These are phyloP conservation scores for Amphipyra berbera DNA, from an alignment of 2,888 invertebrate genomes.

Conservation along the genomic window DNA sequence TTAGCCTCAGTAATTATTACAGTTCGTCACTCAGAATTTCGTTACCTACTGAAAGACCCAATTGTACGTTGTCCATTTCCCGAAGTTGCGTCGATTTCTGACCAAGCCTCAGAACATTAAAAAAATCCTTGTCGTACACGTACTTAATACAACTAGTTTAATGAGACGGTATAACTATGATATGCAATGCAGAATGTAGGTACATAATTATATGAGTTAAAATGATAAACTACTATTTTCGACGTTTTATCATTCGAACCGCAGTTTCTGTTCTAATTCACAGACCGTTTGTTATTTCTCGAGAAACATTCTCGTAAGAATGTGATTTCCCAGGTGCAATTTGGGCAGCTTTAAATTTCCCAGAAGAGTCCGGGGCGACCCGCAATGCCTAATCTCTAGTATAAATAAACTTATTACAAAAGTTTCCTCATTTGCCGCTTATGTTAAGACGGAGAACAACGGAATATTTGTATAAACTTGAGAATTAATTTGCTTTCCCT, in stretches of 20 bases:
- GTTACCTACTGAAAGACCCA: too few relatives aligned
- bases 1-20: too few relatives aligned
- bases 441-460: conserved; percentile 60
- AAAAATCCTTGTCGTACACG: too few relatives aligned
- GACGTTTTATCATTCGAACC: conserved; percentile 8
- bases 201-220: neutral
- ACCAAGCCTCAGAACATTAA: too few relatives aligned
- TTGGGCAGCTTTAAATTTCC: conserved; percentile 74
- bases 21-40: too few relatives aligned
- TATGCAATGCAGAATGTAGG: neutral
- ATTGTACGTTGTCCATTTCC: too few relatives aligned
- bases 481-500: conserved; percentile 53
- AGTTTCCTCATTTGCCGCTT: conserved; percentile 72
- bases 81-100: too few relatives aligned
- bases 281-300: conserved; percentile 25
- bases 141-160: too few relatives aligned
- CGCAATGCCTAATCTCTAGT: conserved; percentile 66
- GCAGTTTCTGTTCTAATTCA: conserved; percentile 21
- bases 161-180: too few relatives aligned
- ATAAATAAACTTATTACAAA: conserved; percentile 70
- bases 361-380: conserved; percentile 65
- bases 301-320: conserved; percentile 28
- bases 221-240: conserved; percentile 2
- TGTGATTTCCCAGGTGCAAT: conserved; percentile 73
- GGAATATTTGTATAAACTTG: conserved; percentile 56